Evolutionary conservation across 2,888 invertebrate genomes (phyloP), one percentile per base, ranked within the genome.

Genomic region (Cepaea hortensis): DNA sequence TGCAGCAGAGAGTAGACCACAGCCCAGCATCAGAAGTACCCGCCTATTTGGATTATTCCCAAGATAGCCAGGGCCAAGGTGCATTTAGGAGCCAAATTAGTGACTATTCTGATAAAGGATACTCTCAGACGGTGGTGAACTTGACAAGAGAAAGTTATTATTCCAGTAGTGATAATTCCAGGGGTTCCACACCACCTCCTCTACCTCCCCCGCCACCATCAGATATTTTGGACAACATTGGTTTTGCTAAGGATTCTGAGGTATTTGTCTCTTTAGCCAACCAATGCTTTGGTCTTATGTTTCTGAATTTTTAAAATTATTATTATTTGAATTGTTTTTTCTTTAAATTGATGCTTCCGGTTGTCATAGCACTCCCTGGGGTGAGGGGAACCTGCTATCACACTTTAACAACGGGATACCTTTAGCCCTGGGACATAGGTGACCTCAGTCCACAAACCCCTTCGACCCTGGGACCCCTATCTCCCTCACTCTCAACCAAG

Each of bases 201-300:
- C 91, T 93, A 6, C 93, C 93, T 15, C 93, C 94, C 0, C 93
- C 92, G 72, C 93, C 94, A 7, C 91, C 94, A 2, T 91, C 91
- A 81, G 92, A 93, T 81, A 89, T 92, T 35, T 89, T 92, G 77
- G 92, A 93, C 73, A 90, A 90, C 83, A 90, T 92, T 70, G 55
- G 79, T 3, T 85, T 46, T 65, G 20, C 6, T 20, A 80, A 80
- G 48, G 81, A 83, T 35, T 18, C 65, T 61, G 84, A 87, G 84
- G 84, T 73, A 50, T 62, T 75, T 46, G 4, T 6, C 18, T 68
- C 5, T 4, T 18, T 18, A 18, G n/a, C 5, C 9, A 65, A 9
- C 9, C 65, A 65, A 6, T 18, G 68, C 13, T 6, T 9, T n/a
- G 11, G n/a, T 18, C 5, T 4, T 20, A 68, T 68, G 18, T 68